phyloP scores from a whole-genome alignment of 2,888 invertebrate species.

The Apantesis nais region DNA sequence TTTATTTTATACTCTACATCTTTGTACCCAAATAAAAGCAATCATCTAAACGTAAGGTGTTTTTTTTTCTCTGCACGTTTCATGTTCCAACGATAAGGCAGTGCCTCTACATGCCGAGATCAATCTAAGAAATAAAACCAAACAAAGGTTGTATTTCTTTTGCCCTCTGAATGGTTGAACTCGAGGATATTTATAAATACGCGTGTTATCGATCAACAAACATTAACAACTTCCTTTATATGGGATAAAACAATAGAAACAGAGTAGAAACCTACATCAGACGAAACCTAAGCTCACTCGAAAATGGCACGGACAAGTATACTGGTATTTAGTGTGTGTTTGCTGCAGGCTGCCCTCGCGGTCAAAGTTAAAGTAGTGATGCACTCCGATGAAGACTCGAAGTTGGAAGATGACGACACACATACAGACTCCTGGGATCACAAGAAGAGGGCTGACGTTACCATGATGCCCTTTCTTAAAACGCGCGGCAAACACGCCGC shows the following conservation, averaged over 20 bases:
- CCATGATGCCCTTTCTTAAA: constrained; percentile 67
- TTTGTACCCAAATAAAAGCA: constrained; percentile 84
- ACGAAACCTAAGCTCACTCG: constrained; percentile 28
- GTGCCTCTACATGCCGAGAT: constrained; percentile 12
- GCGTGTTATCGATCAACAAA: constrained; percentile 57
- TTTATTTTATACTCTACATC: constrained; percentile 85
- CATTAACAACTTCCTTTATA: constrained; percentile 56
- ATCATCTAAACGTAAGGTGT: constrained; percentile 60
- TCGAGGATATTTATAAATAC: constrained; percentile 66
- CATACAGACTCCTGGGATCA: constrained; percentile 60
- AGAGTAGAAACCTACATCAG: constrained; percentile 23
- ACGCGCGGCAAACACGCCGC: constrained; percentile 46
- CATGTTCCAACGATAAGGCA: neutral
- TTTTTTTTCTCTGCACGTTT: constrained; percentile 11
- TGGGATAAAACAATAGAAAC: constrained; percentile 35
- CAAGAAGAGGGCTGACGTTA: constrained; percentile 54
- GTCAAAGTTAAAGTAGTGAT: constrained; percentile 78
- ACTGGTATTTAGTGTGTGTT: constrained; percentile 51
- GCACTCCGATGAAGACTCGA: constrained; percentile 76
- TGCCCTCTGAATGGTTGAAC: constrained; percentile 40
- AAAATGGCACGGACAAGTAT: constrained; percentile 56
- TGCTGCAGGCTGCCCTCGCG: constrained; percentile 57
- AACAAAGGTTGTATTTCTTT: constrained; percentile 38
- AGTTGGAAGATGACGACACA: constrained; percentile 64
- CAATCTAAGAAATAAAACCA: constrained; percentile 19